phyloP scores from a whole-genome alignment of 2,113 vertebrate species.

The Dicentrarchus labrax region DNA sequence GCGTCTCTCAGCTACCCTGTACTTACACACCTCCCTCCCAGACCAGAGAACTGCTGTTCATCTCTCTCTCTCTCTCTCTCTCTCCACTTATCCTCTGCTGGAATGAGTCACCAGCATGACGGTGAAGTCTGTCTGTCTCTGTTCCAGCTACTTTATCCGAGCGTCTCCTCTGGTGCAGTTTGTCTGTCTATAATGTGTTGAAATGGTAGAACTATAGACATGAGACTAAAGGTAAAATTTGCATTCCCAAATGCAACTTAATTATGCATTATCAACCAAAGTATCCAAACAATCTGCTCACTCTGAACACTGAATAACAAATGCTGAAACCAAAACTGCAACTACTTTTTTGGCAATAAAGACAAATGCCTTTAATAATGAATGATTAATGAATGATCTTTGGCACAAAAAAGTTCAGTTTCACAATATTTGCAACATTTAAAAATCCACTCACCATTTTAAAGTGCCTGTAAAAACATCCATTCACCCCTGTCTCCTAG shows the following conservation, averaged over 20 bases:
- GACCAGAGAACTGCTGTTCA: conserved; percentile 53
- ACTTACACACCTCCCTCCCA: conserved; percentile 74
- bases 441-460: conserved; percentile 23
- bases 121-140: conserved; percentile 63
- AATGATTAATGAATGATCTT: not conserved
- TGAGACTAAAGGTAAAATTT: not conserved
- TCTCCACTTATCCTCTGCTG: conserved; percentile 62
- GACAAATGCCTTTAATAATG: not conserved
- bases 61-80: conserved; percentile 51
- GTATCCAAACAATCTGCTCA: not conserved
- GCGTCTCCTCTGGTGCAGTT: conserved; percentile 44
- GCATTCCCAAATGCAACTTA: not conserved
- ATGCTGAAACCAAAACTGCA: not conserved
- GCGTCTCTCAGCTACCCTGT: conserved; percentile 65
- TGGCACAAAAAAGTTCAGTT: conserved; percentile 1
- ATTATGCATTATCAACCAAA: not conserved
- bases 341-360: not conserved
- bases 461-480: conserved; percentile 15
- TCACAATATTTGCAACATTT: conserved; percentile 41
- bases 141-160: conserved; percentile 53
- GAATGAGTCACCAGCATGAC: conserved; percentile 65
- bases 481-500: conserved; percentile 8
- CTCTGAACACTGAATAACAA: not conserved
- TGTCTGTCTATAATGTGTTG: conserved; percentile 33
- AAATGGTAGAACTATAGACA: not conserved